Base-by-base conservation (phyloP, 2,113 vertebrate genomes). In the Oncorhynchus mykiss region DNA sequence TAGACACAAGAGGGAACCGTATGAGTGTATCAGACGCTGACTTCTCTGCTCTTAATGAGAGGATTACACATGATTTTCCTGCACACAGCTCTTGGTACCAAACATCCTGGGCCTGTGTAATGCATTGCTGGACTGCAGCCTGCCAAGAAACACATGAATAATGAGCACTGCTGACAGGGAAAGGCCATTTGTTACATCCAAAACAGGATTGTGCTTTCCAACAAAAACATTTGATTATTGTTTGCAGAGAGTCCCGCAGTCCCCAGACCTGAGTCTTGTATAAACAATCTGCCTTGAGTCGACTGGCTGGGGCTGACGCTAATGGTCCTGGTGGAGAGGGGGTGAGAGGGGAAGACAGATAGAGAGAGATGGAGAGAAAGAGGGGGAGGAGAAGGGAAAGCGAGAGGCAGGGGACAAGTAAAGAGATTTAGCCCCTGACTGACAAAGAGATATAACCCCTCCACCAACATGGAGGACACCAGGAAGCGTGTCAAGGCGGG, bases 181-280 rank as follows among this genome's bases (percentile, higher is more conserved):
- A 83, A 89, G 81, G 78, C 82, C 81, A 80, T 87, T 80, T 78
- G 84, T 79, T 76, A 64, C 70, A 78, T 85, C 89, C 77, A 79
- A 45, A 78, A 82, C 82, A 29, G 79, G 70, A 81, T 77, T 73
- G 48, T 22, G 51, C 80, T 76, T 73, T 92, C 90, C 91, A 92
- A 91, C 64, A 84, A 90, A 92, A 92, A 93, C 88, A 90, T 85
- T 84, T 77, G 85, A 91, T 89, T 90, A 87, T 85, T 91, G 90
- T 92, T 90, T 90, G 80, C 86, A 87, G 78, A 82, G 84, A 79
- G 85, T 91, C 84, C 86, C 91, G 79, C 85, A 73, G 72, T 73
- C 78, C 86, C 80, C 85, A 85, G 82, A 86, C 79, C 86, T 65
- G 71, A 84, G 77, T 81, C 77, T 62, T 71, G 78, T 73, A 76